These are phyloP conservation scores for Crotalus tigris DNA, from an alignment of 2,113 vertebrate species.

Conservation along the genomic window DNA sequence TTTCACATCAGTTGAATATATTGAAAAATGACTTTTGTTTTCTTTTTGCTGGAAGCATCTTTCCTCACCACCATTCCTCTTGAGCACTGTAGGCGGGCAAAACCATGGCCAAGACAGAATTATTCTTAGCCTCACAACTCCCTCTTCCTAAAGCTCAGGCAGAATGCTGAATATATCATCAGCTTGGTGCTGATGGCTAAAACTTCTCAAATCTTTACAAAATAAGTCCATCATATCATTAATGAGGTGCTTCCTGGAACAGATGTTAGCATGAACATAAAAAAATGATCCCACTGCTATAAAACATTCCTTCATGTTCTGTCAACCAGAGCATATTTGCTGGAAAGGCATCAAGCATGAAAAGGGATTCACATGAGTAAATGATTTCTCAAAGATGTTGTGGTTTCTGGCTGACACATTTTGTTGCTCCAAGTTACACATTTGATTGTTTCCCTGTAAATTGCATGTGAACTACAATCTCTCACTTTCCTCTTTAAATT, in stretches of 20 bases:
- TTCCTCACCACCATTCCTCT: neutral
- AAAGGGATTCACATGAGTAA: slow-evolving; percentile 49
- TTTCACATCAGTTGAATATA: neutral
- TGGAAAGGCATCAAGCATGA: slow-evolving; percentile 48
- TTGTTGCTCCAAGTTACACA: slow-evolving; percentile 61
- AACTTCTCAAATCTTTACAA: slow-evolving; percentile 45
- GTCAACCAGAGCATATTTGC: slow-evolving; percentile 13
- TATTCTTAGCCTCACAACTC: slow-evolving; percentile 30
- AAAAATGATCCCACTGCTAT: slow-evolving; percentile 31
- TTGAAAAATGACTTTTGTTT: neutral
- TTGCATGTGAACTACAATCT: slow-evolving; percentile 62
- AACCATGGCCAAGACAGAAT: slow-evolving; percentile 25
- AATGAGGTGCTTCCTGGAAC: slow-evolving; percentile 41
- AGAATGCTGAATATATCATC: slow-evolving; percentile 63
- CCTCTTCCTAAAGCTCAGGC: slow-evolving; percentile 24
- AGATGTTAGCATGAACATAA: slow-evolving; percentile 50
- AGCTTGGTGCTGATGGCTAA: slow-evolving; percentile 50
- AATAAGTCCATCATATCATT: slow-evolving; percentile 56
- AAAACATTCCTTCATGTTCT: slow-evolving; percentile 48
- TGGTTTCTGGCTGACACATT: slow-evolving; percentile 58
- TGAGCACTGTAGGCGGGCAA: slow-evolving; percentile 15
- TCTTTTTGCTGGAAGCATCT: neutral
- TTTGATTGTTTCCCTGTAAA: slow-evolving; percentile 65
- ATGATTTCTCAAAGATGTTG: slow-evolving; percentile 64
- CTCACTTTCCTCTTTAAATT: slow-evolving; percentile 53